Evolutionary conservation across 2,797 vertebrate species (phyloP), one percentile per base, ranked within the genome.

Genomic region (Poeciliopsis gracilis): DNA sequence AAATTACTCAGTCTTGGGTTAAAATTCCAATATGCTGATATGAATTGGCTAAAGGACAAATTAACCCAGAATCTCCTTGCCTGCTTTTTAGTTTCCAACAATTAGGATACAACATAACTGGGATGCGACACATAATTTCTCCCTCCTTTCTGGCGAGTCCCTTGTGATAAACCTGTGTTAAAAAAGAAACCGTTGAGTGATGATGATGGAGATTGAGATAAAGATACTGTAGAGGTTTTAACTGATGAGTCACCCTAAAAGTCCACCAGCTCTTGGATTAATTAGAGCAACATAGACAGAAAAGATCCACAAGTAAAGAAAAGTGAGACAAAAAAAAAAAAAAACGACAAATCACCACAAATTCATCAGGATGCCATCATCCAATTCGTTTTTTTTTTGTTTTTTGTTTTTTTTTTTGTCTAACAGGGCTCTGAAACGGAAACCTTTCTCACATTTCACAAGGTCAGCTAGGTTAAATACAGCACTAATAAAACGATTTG

Each of bases 161-260:
- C 45, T 49, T 3, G 47, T 23, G 83, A 92, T 93, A 91, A 91
- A 90, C 84, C 86, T 69, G 71, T 46, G 82, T 43, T 20, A 80
- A 73, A 75, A 88, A 82, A 88, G 82, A 80, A 81, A 76, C 77
- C 2, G 78, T 82, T 87, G 88, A 93, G 80, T 86, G 91, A 92
- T 87, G 80, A 79, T n/a, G 88, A 91, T 91, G 66, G 77, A 91
- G 92, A 94, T 92, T 0, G 20, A 88, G 92, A 93, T 93, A 90
- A 89, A 93, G 91, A 93, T 92, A 89, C 61, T 57, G 75, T 46
- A 43, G 73, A 69, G 61, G 76, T 89, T 93, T 92, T 88, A 87
- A 91, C 90, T 87, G 91, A 92, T 93, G 90, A 93, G 82, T 91
- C 89, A 83, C 87, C 86, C 84, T 81, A 16, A 74, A 81, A 57